Percentiles rank a stretch among this genome's conserved stretches.
Conservation (phyloP, 2,888 invertebrate species). For the Sarcophaga carnaria region DNA sequence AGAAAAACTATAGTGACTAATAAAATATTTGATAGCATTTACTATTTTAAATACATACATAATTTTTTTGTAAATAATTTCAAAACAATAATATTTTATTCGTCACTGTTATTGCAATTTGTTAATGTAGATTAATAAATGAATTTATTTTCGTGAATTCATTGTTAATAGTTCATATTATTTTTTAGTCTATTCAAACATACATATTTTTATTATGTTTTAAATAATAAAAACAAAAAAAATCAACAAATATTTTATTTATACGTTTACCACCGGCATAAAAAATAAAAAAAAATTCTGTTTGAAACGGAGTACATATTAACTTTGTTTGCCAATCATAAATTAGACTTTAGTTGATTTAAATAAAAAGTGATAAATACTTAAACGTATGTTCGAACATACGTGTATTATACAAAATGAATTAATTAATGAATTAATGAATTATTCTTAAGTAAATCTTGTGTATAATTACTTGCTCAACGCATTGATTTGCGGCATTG, state of each 20-base stretch:
- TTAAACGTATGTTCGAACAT: not conserved
- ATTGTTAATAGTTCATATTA: not conserved
- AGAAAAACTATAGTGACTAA: not conserved
- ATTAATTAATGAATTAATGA: not conserved
- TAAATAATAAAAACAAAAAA: constrained; percentile 40
- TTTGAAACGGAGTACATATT: not conserved
- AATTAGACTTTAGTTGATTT: not conserved
- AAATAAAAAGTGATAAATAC: not conserved
- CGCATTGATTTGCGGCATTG: not conserved
- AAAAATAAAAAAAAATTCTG: not conserved
- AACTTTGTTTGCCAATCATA: not conserved
- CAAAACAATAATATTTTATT: not conserved
- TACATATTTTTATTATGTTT: constrained; percentile 46
- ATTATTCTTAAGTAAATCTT: constrained; percentile 38
- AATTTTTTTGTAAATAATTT: constrained; percentile 24
- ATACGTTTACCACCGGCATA: not conserved
- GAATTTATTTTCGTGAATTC: not conserved
- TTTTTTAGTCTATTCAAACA: not conserved
- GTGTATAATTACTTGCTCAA: constrained; percentile 28
- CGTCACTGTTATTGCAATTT: not conserved
- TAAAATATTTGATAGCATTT: not conserved
- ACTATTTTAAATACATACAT: not conserved
- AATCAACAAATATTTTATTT: not conserved
- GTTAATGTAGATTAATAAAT: not conserved
- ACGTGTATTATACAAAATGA: constrained; percentile 37